These are phyloP conservation scores for Geococcyx californianus DNA, from an alignment of 2,113 vertebrate species.

Conservation along the genomic window DNA sequence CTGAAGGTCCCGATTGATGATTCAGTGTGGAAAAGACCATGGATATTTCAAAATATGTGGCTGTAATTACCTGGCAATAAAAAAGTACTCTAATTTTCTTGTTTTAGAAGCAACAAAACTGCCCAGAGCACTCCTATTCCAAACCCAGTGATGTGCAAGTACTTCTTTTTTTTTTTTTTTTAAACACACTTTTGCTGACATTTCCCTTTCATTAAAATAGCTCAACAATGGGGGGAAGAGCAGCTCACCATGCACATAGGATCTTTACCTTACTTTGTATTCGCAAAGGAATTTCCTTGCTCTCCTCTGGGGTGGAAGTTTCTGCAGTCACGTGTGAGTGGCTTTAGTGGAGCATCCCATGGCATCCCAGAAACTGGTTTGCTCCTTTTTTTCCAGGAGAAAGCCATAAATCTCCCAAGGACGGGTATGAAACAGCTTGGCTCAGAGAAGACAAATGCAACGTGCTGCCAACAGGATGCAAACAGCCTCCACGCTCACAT, in stretches of 20 bases:
- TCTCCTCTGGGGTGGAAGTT: not conserved
- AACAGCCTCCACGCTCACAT: not conserved
- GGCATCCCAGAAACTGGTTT: not conserved
- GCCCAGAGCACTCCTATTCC: not conserved
- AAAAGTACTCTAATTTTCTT: not conserved
- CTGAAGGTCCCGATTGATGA: not conserved
- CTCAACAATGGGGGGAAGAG: slow-evolving; percentile 21
- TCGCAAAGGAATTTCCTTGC: slow-evolving; percentile 2
- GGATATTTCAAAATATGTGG: not conserved
- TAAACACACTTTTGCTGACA: slow-evolving; percentile 4
- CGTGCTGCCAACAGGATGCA: too few species aligned
- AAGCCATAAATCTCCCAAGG: not conserved
- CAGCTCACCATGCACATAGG: not conserved
- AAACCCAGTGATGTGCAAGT: not conserved
- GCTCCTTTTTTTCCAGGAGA: not conserved
- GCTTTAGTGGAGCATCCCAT: not conserved
- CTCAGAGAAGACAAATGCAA: not conserved
- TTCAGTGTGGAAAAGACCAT: not conserved
- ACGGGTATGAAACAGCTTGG: not conserved
- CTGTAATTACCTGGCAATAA: not conserved
- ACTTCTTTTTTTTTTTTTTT: not conserved
- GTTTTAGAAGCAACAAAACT: not conserved
- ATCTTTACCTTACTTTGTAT: slow-evolving; percentile 27
- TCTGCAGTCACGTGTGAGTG: not conserved
- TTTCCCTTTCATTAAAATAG: slow-evolving; percentile 27